Evolutionary conservation across 2,113 vertebrate genomes (phyloP), one percentile per base, ranked within the genome.

Genomic region (Sinocyclocheilus anophthalmus): DNA sequence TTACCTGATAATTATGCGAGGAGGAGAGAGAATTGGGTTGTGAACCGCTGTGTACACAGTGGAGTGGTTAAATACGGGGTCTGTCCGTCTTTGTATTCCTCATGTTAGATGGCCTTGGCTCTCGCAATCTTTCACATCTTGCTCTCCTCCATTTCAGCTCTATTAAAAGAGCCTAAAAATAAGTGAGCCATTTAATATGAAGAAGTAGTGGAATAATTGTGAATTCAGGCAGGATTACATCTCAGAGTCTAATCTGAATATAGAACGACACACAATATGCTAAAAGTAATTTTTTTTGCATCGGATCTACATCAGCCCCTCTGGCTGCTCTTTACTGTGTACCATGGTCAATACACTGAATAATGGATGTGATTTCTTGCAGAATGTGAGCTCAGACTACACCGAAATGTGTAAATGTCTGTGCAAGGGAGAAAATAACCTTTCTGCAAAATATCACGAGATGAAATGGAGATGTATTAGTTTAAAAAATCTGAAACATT

Each of bases 191-290:
- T 81, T 30, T 26, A 67, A 63, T 67, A 30, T 63, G 59, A 81
- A 20, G 61, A 26, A 24, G 20, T 45, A 67, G 85, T 83, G 77
- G 79, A 69, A 75, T 79, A 80, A 85, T 67, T 82, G 65, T 83
- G 45, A 63, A 76, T 83, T 76, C 75, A 81, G 76, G 57, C 45
- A 55, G 45, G 14, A 79, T 79, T 83, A 67, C 50, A 39, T 24
- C 50, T 87, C 45, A 26, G 8, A 22, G 69, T 61, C 70, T 39
- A 48, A 85, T 48, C n/a, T 53, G 20, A 87, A 75, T 67, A 37
- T 3, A 9, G 55, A 50, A 30, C 20, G 26, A 33, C 42, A 45
- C 55, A 37, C 18, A 57, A 11, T 45, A 10, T 10, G 42, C 9
- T 45, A 42, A 42, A 65, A 61, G 45, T 73, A 22, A 42, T 26